Evolutionary conservation across 2,113 vertebrate species (phyloP).

Genomic region (Terrapene triunguis): DNA sequence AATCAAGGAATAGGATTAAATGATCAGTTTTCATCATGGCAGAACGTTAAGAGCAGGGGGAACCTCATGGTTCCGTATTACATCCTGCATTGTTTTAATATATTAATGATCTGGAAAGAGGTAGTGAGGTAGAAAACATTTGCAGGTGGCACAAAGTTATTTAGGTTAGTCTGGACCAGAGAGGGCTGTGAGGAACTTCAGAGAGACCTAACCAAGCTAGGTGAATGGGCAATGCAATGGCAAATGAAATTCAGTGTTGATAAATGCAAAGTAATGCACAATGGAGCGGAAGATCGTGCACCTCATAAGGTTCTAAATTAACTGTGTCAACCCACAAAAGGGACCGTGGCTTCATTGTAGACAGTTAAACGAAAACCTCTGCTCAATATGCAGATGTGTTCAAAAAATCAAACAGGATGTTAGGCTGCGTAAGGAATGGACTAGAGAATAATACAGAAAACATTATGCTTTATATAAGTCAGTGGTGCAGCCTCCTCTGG

Average conservation of each 20-base stretch:
- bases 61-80: constrained; percentile 35
- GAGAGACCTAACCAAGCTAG: not conserved
- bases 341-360: not conserved
- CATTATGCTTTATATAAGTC: rapidly evolving
- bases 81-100: constrained; percentile 49
- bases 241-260: not conserved
- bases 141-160: constrained; percentile 41
- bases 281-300: not conserved
- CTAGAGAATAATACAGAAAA: not conserved
- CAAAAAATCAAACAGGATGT: not conserved
- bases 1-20: constrained; percentile 63
- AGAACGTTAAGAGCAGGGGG: constrained; percentile 60
- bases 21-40: constrained; percentile 35
- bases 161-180: constrained; percentile 9
- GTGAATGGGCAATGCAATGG: rapidly evolving
- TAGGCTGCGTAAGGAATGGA: not conserved
- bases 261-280: not conserved
- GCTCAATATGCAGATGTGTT: not conserved
- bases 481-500: not conserved
- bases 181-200: not conserved
- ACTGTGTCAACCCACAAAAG: not conserved
- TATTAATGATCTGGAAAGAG: constrained; percentile 59
- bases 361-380: constrained; percentile 8
- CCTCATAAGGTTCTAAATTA: not conserved
- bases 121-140: not conserved